Evolutionary conservation across 2,888 invertebrate genomes (phyloP), one percentile per base, ranked within the genome.

Genomic region (Apamea epomidion): DNA sequence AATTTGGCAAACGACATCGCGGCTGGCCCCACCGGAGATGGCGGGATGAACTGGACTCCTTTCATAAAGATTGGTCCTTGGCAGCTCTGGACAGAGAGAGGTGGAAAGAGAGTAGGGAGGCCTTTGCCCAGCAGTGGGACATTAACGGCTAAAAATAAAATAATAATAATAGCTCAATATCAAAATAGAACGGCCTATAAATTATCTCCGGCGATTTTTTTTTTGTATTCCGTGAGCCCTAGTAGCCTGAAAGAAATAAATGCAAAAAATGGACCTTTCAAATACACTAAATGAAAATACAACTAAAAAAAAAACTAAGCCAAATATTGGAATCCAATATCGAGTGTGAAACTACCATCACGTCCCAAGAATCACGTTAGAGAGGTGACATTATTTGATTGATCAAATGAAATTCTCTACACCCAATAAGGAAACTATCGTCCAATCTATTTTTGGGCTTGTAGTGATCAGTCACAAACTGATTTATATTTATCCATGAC

Each of bases 351-450:
- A 29, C 21, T 58, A 67, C 37, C 60, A 60, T 79, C 54, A 54
- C 68, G 78, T 83, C 83, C 54, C 71, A 42, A 62, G 25, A 79
- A 64, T 78, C 77, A 76, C 37, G 54, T 76, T 72, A 74, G 29
- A 80, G 67, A 83, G 83, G 78, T 87, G 80, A 73, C 80, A 74
- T 37, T 60, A 80, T 80, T 82, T 78, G 76, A 87, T 86, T 79
- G 80, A 84, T 74, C 76, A 76, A 83, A 86, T 74, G 72, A 64
- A 77, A 70, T 67, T 76, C 72, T 71, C 21, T 58, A 80, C 45
- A 69, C 10, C 62, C 79, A 78, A 70, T 78, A 69, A 70, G 32
- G 78, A 78, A 64, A 78, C 62, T 70, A 64, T 64, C 42, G 16
- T 29, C 4, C 7, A n/a, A 51, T 62, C 18, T n/a, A 62, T 79